Percentiles rank a stretch among this genome's conserved stretches.
Conservation (phyloP, 1,140 invertebrate species). For the Caenorhabditis elegans region DNA sequence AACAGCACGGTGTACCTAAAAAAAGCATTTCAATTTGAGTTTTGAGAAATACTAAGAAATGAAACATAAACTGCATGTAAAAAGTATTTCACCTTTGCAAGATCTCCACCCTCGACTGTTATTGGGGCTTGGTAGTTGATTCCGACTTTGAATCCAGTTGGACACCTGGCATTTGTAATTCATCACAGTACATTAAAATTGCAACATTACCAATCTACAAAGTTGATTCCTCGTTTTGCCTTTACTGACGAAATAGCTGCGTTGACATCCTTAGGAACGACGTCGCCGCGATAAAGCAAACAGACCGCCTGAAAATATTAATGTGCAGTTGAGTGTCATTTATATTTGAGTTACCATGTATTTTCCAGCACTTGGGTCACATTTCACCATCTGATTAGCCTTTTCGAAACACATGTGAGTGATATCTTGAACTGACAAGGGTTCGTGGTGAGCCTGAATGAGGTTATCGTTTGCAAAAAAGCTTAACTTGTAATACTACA, state of each 20-base stretch:
- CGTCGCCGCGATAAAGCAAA: constrained; percentile 78
- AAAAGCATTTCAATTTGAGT: too few relatives aligned
- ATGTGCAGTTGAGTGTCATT: not conserved
- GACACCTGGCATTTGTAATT: constrained; percentile 67
- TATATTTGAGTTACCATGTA: not conserved
- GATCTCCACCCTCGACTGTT: constrained; percentile 59
- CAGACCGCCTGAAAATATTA: constrained; percentile 69
- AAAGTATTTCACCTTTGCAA: not conserved
- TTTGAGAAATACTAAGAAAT: not conserved
- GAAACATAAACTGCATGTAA: not conserved
- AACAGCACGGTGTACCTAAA: constrained; percentile 67
- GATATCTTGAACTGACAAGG: constrained; percentile 10
- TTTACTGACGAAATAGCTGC: constrained; percentile 81
- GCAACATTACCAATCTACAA: constrained; percentile 77
- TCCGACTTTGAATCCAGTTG: constrained; percentile 68
- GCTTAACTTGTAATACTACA: too few relatives aligned
- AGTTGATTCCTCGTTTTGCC: constrained; percentile 79
- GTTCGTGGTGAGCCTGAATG: constrained; percentile 22
- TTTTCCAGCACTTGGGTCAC: constrained; percentile 15
- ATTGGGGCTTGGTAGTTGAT: constrained; percentile 67
- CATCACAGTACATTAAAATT: not conserved
- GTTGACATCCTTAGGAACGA: constrained; percentile 79
- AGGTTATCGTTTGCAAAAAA: too few relatives aligned
- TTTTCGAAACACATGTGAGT: constrained; percentile 21
- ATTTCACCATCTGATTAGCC: constrained; percentile 31